Evolutionary conservation across 2,113 vertebrate genomes (phyloP).

Genomic region (Crotalus horridus): DNA sequence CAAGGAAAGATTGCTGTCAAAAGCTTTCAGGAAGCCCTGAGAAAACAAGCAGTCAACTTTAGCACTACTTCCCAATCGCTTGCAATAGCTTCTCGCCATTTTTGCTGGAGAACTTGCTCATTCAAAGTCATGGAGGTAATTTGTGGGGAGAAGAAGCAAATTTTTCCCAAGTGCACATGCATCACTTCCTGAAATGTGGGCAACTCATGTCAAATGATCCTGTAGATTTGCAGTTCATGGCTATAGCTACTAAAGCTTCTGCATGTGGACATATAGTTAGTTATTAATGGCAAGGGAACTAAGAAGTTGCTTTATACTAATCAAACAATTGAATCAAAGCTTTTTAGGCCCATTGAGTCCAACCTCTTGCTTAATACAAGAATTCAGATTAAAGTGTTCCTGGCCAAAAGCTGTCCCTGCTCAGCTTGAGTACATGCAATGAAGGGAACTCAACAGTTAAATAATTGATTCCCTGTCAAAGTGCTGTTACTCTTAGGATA

Average conservation of each 20-base stretch:
- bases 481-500: not conserved
- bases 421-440: not conserved
- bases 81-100: not conserved
- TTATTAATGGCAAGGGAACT: not conserved
- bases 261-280: not conserved
- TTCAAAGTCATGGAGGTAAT: not conserved
- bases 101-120: not conserved
- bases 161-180: not conserved
- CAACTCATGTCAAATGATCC: not conserved
- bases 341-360: too few relatives aligned
- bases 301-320: not conserved
- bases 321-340: not conserved
- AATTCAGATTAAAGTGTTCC: not conserved
- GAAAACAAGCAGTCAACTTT: not conserved
- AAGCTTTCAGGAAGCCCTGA: not conserved
- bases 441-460: not conserved
- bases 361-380: not conserved
- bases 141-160: not conserved
- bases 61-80: not conserved
- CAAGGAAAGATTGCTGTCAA: not conserved
- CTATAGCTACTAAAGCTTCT: not conserved
- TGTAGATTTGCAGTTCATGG: not conserved
- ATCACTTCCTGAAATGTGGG: not conserved
- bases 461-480: not conserved
- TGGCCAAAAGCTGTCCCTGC: not conserved